phyloP scores from a whole-genome alignment of 1,140 invertebrate species.

The Drosophila burlai region DNA sequence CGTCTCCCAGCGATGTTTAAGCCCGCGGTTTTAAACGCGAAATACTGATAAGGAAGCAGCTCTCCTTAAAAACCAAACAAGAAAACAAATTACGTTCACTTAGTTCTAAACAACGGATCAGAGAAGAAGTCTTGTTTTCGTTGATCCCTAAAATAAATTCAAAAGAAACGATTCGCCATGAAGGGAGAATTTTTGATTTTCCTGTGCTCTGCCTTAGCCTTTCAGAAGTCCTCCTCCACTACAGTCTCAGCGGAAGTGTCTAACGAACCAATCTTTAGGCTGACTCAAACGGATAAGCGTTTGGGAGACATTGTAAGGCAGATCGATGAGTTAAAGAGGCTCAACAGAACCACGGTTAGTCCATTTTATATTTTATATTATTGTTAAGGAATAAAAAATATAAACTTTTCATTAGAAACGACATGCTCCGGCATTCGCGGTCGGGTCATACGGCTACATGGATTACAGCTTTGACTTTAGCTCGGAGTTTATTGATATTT shows the following conservation, averaged over 20 bases:
- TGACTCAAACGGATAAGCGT: background rate
- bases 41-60: background rate
- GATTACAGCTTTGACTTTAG: background rate
- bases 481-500: too few species aligned
- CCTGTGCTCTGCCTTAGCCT: background rate
- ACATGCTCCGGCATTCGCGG: background rate
- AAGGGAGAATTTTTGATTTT: background rate
- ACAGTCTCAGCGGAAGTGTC: background rate
- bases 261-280: background rate
- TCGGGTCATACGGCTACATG: background rate
- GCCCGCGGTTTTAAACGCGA: background rate
- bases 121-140: background rate
- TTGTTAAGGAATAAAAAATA: background rate
- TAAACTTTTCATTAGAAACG: background rate
- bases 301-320: background rate
- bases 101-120: background rate
- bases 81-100: background rate
- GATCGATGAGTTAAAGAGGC: background rate
- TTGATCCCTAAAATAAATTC: too few species aligned
- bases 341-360: background rate
- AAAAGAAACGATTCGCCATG: background rate
- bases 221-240: constrained; percentile 67
- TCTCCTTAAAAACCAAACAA: background rate
- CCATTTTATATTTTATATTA: too few species aligned
- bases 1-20: background rate